A percentile compares a stretch with the other conserved stretches of the same genome.
phyloP scores from a whole-genome alignment of 1,140 invertebrate species.

The Cydia splendana region DNA sequence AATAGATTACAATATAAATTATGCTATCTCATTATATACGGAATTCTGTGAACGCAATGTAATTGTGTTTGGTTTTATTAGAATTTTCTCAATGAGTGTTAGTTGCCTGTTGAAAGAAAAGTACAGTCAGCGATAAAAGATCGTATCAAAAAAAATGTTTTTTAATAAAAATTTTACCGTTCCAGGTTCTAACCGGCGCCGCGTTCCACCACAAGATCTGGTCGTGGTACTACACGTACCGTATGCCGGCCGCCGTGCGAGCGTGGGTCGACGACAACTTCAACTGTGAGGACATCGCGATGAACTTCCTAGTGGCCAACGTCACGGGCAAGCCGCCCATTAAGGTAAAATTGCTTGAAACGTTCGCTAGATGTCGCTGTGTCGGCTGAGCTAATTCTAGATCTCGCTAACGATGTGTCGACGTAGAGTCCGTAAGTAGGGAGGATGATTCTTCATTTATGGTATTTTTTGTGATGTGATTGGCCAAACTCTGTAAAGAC shows the following conservation, averaged over 20 bases:
- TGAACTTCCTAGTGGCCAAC: constrained; percentile 96
- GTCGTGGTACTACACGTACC: constrained; percentile 93
- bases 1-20: too few relatives aligned
- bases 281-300: constrained; percentile 97
- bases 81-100: too few relatives aligned
- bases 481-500: too few relatives aligned
- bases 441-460: too few relatives aligned
- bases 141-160: too few relatives aligned
- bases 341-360: constrained; percentile 82
- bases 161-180: neutral
- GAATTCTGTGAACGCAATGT: too few relatives aligned
- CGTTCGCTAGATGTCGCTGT: neutral
- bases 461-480: too few relatives aligned
- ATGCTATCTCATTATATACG: too few relatives aligned
- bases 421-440: too few relatives aligned
- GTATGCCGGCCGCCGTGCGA: constrained; percentile 89
- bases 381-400: neutral
- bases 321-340: constrained; percentile 96
- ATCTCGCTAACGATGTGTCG: constrained; percentile 85
- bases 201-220: constrained; percentile 96
- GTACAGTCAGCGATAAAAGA: too few relatives aligned
- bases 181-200: constrained; percentile 90
- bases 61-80: too few relatives aligned
- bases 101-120: too few relatives aligned
- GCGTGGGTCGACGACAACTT: constrained; percentile 94